A percentile compares a stretch with the other conserved stretches of the same genome.
phyloP scores from a whole-genome alignment of 64 coral and sea anemone genomes.

The Porites lutea region DNA sequence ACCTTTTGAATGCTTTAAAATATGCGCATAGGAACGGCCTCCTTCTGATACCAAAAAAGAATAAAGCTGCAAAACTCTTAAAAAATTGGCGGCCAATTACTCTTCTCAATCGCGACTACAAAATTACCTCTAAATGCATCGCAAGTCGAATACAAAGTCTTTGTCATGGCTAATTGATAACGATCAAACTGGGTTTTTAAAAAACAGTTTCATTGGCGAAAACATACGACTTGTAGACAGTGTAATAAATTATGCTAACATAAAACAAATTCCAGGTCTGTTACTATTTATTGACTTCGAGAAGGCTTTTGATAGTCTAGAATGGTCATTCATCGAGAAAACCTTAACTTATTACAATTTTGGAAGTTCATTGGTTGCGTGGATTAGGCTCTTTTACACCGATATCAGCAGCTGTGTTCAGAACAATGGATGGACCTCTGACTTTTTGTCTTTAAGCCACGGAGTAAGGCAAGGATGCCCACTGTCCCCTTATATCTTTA shows the following conservation, averaged over 20 bases:
- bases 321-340: constrained; percentile 28
- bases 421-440: constrained; percentile 16
- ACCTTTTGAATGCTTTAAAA: neutral
- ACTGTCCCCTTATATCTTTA: constrained; percentile 12
- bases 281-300: constrained; percentile 35
- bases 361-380: neutral
- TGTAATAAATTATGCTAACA: constrained; percentile 13
- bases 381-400: constrained; percentile 7
- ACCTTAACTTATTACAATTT: constrained; percentile 10
- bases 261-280: constrained; percentile 23
- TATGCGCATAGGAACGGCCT: neutral
- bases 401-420: neutral
- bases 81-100: constrained; percentile 12
- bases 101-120: constrained; percentile 28
- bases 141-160: constrained; percentile 24
- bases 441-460: constrained; percentile 7
- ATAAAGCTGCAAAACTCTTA: neutral
- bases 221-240: constrained; percentile 29
- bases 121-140: constrained; percentile 50
- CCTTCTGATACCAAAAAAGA: neutral
- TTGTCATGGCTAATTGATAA: constrained; percentile 35
- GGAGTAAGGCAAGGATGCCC: constrained; percentile 60
- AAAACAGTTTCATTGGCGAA: constrained; percentile 33
- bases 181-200: constrained; percentile 55
- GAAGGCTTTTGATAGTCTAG: constrained; percentile 51